Percentiles rank a stretch among this genome's conserved stretches.
These are phyloP conservation scores for Alloplasta piceator DNA, from an alignment of 2,888 invertebrate genomes.

Conservation along the genomic window DNA sequence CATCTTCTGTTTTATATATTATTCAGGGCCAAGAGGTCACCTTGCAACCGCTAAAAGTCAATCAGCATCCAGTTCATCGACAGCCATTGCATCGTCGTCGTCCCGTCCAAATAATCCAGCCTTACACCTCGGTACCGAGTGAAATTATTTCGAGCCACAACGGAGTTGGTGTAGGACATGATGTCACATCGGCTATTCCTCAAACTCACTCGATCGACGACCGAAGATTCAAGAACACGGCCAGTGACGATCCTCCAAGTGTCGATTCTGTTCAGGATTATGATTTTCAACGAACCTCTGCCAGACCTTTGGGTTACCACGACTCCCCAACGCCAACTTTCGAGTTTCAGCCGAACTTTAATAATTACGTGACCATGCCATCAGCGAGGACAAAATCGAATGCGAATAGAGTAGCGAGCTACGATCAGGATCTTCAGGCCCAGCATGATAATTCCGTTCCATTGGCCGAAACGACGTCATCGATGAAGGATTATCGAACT, in stretches of 20 bases:
- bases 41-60: conserved; percentile 35
- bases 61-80: conserved; percentile 28
- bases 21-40: conserved; percentile 57
- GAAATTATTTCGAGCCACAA: conserved; percentile 7
- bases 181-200: conserved; percentile 7
- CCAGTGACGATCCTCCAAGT: conserved; percentile 14
- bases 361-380: conserved; percentile 57
- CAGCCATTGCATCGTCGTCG: conserved; percentile 44
- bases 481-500: conserved; percentile 25
- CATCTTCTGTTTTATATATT: conserved; percentile 6
- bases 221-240: not conserved
- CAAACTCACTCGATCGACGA: conserved; percentile 43
- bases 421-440: conserved; percentile 24
- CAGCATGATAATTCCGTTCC: conserved; percentile 3
- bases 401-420: conserved; percentile 4
- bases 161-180: not conserved
- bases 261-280: conserved; percentile 50
- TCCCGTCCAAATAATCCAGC: conserved; percentile 47
- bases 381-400: conserved; percentile 11
- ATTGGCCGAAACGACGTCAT: conserved; percentile 8
- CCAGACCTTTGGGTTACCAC: conserved; percentile 4
- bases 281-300: conserved; percentile 22
- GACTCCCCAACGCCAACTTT: conserved; percentile 16
- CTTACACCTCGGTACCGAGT: conserved; percentile 32
- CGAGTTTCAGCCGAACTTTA: conserved; percentile 45